Evolutionary conservation across 2,797 vertebrate genomes (phyloP), one percentile per base, ranked within the genome.

Genomic region (Pampus argenteus): DNA sequence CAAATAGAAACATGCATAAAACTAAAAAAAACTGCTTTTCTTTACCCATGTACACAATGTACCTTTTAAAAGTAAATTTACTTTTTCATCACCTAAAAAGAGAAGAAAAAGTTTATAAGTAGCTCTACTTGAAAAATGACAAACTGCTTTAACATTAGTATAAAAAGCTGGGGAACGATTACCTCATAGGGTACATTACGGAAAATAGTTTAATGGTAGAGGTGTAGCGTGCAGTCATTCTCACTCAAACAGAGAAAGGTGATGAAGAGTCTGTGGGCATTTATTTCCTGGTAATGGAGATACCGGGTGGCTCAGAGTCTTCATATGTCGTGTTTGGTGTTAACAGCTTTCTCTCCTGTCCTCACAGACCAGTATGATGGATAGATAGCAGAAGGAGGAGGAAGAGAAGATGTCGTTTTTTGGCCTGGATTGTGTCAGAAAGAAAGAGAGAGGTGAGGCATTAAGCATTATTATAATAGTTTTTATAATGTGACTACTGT

Each of bases 361-460:
- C 71, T 47, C 63, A 48, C 88, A 88, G 89, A 59, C 25, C 9
- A 1, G 9, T 65, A 74, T 74, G 87, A 83, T 89, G 81, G 79
- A 79, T 22, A 80, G 87, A 84, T 93, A 91, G 81, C 81, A 78
- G 64, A 1, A 38, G 63, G 47, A 68, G 47, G 18, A 82, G 38
- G 63, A 78, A 56, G 61, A 71, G 52, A 93, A 90, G 71, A 93
- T 93, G 91, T 86, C 91, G 15, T 91, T 91, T 82, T 92, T 93
- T 34, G 85, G 86, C n/a, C 48, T 91, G 71, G 85, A 91, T 50
- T 91, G 85, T 28, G 61, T 78, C 45, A 79, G 74, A 74, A 90
- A 86, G 66, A 89, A 86, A 84, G 90, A 93, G 78, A 79, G 20
- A 77, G 91, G 91, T 92, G n/a, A n/a, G n/a, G n/a, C n/a, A n/a